Evolutionary conservation across 2,797 vertebrate species (phyloP).

Genomic region (Crenichthys baileyi): DNA sequence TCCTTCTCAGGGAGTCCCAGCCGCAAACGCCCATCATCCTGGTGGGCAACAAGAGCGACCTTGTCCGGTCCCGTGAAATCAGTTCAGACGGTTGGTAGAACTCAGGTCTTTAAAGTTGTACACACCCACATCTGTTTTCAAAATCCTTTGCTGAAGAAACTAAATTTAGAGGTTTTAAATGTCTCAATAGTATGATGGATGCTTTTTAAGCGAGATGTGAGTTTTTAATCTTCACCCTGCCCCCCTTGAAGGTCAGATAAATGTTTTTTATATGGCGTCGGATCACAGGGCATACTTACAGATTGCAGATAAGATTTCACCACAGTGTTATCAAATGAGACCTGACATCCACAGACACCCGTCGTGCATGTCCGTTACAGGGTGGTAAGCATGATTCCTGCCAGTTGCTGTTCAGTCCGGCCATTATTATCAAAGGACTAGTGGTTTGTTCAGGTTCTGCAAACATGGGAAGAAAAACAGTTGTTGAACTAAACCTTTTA

Average conservation of each 20-base stretch:
- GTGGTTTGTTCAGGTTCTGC: background rate
- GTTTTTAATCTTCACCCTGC: background rate
- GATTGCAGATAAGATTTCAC: background rate
- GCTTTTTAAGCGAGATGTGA: background rate
- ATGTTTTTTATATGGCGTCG: too few relatives aligned
- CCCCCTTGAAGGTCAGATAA: background rate
- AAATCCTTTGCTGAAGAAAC: background rate
- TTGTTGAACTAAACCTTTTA: background rate
- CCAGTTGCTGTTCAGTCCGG: background rate
- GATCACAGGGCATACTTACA: background rate
- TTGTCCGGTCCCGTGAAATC: constrained; percentile 90
- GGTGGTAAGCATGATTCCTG: background rate
- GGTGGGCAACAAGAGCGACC: constrained; percentile 92
- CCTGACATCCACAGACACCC: background rate
- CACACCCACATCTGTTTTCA: background rate
- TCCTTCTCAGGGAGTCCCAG: constrained; percentile 86
- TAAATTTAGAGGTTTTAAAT: background rate
- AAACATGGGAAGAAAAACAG: background rate
- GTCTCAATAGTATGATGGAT: background rate
- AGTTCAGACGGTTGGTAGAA: constrained; percentile 84
- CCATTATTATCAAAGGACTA: background rate
- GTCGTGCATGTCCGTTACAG: background rate
- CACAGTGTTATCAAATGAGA: background rate
- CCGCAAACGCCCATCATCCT: constrained; percentile 90
- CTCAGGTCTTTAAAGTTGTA: background rate